phyloP scores from a whole-genome alignment of 2,797 vertebrate genomes.

The Eutrigla gurnardus region DNA sequence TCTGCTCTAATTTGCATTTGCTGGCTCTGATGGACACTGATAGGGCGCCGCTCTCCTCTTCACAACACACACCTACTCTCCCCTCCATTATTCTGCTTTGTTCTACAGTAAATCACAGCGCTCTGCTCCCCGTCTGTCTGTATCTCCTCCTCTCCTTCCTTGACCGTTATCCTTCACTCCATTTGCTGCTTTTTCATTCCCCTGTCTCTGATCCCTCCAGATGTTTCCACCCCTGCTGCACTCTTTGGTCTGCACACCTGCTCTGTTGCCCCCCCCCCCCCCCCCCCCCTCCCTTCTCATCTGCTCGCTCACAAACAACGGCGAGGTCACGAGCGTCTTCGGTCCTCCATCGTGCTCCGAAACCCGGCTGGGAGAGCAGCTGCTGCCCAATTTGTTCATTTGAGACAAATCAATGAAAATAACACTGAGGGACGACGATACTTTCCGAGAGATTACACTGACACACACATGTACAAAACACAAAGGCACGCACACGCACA shows the following conservation, averaged over 20 bases:
- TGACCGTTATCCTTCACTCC: constrained; percentile 14
- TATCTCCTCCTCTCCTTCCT: constrained; percentile 28
- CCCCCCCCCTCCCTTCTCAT: constrained; percentile 43
- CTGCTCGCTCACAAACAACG: constrained; percentile 49
- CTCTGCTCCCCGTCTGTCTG: neutral
- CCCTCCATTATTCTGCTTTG: constrained; percentile 25
- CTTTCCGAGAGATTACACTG: constrained; percentile 61
- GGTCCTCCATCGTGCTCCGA: constrained; percentile 44
- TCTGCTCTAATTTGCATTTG: constrained; percentile 42
- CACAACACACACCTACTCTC: neutral
- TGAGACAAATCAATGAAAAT: constrained; percentile 71
- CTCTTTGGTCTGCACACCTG: constrained; percentile 55
- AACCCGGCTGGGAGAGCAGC: constrained; percentile 68
- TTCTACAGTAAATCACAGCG: constrained; percentile 34
- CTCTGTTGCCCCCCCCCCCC: constrained; percentile 51
- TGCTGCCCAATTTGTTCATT: constrained; percentile 73
- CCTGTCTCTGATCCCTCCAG: constrained; percentile 52
- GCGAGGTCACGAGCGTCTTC: constrained; percentile 51
- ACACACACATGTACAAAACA: constrained; percentile 23
- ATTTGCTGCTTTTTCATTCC: constrained; percentile 36
- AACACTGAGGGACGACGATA: constrained; percentile 63
- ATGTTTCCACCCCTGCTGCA: constrained; percentile 60
- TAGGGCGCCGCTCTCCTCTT: constrained; percentile 23
- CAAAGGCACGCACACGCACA: constrained; percentile 29
- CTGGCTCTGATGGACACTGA: constrained; percentile 35